Percentiles rank a stretch among this genome's conserved stretches.
Evolutionary conservation across 2,888 invertebrate species (phyloP).

Genomic region (Trypoxylon attenuatum): DNA sequence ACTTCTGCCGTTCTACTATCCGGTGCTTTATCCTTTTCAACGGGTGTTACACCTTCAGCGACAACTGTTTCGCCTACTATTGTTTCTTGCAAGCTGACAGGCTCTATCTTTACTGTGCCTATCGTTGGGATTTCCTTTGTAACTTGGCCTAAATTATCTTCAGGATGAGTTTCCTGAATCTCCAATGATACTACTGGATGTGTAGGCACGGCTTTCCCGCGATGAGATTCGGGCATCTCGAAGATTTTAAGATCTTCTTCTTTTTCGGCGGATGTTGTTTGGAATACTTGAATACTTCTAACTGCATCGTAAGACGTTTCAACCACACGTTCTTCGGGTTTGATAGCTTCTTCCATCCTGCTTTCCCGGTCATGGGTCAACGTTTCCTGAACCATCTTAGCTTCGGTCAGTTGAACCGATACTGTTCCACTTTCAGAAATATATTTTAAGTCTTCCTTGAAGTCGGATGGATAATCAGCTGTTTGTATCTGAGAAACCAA

Average conservation of each 20-base stretch:
- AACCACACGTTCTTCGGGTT: slow-evolving; percentile 70
- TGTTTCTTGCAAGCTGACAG: slow-evolving; percentile 74
- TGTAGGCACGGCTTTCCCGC: slow-evolving; percentile 75
- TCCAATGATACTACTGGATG: slow-evolving; percentile 77
- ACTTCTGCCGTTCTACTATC: slow-evolving; percentile 74
- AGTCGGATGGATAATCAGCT: slow-evolving; percentile 77
- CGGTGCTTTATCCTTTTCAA: slow-evolving; percentile 70
- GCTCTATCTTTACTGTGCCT: slow-evolving; percentile 73
- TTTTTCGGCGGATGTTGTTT: slow-evolving; percentile 80
- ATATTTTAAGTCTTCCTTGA: slow-evolving; percentile 77
- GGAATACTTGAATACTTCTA: slow-evolving; percentile 79
- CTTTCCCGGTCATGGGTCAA: slow-evolving; percentile 82
- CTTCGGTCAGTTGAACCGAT: slow-evolving; percentile 79
- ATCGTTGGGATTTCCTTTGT: slow-evolving; percentile 72
- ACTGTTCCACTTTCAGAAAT: slow-evolving; percentile 76
- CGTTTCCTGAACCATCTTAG: slow-evolving; percentile 80
- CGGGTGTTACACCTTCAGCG: slow-evolving; percentile 77
- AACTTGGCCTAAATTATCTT: slow-evolving; percentile 75
- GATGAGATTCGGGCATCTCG: slow-evolving; percentile 77
- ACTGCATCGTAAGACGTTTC: slow-evolving; percentile 78
- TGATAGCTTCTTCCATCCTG: slow-evolving; percentile 65
- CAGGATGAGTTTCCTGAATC: slow-evolving; percentile 73
- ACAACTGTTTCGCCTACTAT: slow-evolving; percentile 76
- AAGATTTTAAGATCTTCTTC: slow-evolving; percentile 78
- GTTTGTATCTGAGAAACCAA: slow-evolving; percentile 78